These are phyloP conservation scores for Sycophila sp. DNA, from an alignment of 1,140 invertebrate genomes.

Conservation along the genomic window DNA sequence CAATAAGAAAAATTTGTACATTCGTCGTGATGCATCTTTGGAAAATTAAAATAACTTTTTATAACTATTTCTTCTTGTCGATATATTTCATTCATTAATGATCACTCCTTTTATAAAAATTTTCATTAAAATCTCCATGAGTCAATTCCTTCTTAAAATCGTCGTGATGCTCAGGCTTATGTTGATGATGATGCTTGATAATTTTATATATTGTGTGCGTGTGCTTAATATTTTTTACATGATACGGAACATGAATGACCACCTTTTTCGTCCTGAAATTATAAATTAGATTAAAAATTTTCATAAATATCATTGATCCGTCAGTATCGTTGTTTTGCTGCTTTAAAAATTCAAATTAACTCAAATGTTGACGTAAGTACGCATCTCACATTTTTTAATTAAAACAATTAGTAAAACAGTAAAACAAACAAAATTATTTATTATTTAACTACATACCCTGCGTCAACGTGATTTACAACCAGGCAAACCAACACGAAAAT, in stretches of 20 bases:
- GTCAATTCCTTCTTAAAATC: constrained; percentile 43
- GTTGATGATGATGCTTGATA: constrained; percentile 56
- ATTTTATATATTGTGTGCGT: constrained; percentile 74
- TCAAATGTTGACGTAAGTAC: no score
- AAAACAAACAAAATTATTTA: not conserved
- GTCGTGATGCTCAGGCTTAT: constrained; percentile 49
- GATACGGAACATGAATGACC: constrained; percentile 71
- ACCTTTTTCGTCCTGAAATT: constrained; percentile 67
- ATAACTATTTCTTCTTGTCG: not conserved
- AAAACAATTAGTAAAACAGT: not conserved
- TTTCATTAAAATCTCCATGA: constrained; percentile 20
- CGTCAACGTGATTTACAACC: constrained; percentile 17
- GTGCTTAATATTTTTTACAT: constrained; percentile 73
- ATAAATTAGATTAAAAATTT: constrained; percentile 33
- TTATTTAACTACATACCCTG: not conserved
- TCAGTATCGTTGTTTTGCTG: no score
- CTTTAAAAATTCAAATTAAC: no score
- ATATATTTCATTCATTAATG: not conserved
- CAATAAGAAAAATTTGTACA: constrained; percentile 6
- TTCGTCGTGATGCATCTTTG: not conserved
- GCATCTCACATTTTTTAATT: no score
- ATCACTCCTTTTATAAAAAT: not conserved
- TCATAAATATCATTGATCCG: not conserved
- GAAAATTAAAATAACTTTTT: not conserved
- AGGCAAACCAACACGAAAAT: constrained; percentile 26